These are phyloP conservation scores for Struthidea cinerea DNA, from an alignment of 2,113 vertebrate species.

Conservation along the genomic window DNA sequence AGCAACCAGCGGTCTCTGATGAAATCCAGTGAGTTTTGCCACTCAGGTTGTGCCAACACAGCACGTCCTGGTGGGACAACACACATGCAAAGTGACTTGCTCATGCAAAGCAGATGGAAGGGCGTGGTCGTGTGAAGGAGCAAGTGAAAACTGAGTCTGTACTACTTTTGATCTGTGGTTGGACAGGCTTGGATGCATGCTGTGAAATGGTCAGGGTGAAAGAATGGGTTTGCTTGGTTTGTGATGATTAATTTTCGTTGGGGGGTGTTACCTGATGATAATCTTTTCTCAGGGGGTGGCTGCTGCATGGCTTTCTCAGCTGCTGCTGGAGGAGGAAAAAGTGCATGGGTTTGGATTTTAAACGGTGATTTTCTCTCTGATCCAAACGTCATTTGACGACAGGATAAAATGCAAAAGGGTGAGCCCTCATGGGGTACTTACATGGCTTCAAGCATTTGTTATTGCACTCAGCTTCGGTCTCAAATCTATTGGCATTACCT, in stretches of 20 bases:
- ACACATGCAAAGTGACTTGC: not conserved
- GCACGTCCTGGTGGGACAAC: not conserved
- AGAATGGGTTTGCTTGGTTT: not conserved
- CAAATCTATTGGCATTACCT: slow-evolving; percentile 86
- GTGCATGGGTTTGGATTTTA: not conserved
- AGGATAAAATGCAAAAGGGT: not conserved
- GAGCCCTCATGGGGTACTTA: slow-evolving; percentile 61
- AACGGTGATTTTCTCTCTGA: not conserved
- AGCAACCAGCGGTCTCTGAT: not conserved
- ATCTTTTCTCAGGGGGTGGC: slow-evolving; percentile 35
- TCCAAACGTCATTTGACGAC: not conserved
- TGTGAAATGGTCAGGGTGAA: not conserved
- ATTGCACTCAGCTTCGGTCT: slow-evolving; percentile 79
- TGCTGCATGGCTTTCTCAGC: slow-evolving; percentile 48
- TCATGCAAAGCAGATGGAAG: slow-evolving; percentile 15
- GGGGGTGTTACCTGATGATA: slow-evolving; percentile 18
- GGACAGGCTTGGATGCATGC: not conserved
- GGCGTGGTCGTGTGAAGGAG: not conserved
- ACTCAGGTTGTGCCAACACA: not conserved
- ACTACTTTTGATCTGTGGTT: not conserved
- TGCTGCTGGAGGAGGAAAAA: slow-evolving; percentile 58
- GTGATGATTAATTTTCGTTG: not conserved
- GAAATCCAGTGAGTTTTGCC: not conserved
- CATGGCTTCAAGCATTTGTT: slow-evolving; percentile 75
- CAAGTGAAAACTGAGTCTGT: not conserved